A percentile compares a stretch with the other conserved stretches of the same genome.
Evolutionary conservation across 2,797 vertebrate species (phyloP).

Genomic region (Antrozous pallidus): DNA sequence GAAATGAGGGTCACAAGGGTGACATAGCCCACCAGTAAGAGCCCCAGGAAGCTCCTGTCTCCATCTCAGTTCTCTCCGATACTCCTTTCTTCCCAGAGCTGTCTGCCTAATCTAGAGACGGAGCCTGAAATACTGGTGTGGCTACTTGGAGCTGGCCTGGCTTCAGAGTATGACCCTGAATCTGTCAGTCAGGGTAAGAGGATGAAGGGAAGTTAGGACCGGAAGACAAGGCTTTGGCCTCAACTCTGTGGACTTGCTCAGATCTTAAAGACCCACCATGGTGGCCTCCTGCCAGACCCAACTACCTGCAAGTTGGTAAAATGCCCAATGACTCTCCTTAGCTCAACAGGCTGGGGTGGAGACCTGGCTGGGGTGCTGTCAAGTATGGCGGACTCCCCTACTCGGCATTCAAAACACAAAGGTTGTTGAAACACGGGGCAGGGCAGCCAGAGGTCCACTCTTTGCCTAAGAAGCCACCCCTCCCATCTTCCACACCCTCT

Average conservation of each 20-base stretch:
- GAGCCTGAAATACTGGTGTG: neutral
- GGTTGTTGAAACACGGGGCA: neutral
- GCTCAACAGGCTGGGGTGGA: neutral
- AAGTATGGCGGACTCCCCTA: rapidly evolving
- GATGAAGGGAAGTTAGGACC: neutral
- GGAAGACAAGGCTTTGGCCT: neutral
- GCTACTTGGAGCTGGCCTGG: neutral
- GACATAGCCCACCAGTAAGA: neutral
- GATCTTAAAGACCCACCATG: neutral
- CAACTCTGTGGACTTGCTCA: neutral
- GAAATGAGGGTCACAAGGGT: neutral
- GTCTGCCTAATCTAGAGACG: neutral
- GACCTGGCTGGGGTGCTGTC: neutral
- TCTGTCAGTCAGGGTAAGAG: neutral
- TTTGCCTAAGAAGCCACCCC: neutral
- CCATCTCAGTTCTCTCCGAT: neutral
- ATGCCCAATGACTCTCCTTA: neutral
- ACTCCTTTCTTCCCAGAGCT: neutral
- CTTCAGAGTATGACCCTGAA: neutral
- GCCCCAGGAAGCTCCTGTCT: neutral
- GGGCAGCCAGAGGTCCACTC: neutral
- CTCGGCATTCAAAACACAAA: neutral
- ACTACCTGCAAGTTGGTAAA: neutral
- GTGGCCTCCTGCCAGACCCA: neutral
- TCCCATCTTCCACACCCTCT: neutral